A percentile compares a stretch with the other conserved stretches of the same genome.
Evolutionary conservation across 2,113 vertebrate species (phyloP).

Genomic region (Blennius ocellaris): DNA sequence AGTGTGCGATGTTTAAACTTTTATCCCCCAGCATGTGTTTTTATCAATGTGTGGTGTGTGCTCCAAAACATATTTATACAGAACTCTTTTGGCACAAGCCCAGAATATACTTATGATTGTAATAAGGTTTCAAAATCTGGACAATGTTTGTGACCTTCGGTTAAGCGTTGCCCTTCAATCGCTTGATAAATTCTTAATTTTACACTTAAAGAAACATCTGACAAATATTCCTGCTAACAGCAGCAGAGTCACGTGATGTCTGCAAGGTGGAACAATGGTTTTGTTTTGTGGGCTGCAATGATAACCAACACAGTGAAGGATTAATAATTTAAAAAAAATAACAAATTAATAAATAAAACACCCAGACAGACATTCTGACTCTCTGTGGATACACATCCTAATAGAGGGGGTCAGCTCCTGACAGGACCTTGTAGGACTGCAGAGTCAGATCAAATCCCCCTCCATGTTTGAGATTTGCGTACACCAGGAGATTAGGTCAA

Average conservation of each 20-base stretch:
- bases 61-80: background rate
- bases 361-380: conserved; percentile 18
- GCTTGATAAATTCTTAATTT: background rate
- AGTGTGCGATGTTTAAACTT: background rate
- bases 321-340: conserved; percentile 34
- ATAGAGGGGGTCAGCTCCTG: background rate
- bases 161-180: no score
- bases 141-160: no score
- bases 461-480: background rate
- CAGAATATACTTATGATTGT: no score
- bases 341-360: background rate
- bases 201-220: background rate
- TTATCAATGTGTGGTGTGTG: background rate
- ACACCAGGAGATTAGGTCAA: background rate
- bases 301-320: conserved; percentile 7
- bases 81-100: no score
- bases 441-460: background rate
- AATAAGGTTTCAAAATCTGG: no score
- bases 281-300: conserved; percentile 4
- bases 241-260: no score
- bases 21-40: background rate
- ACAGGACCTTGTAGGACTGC: background rate
- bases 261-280: no score
- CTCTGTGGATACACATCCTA: background rate
- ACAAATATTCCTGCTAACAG: background rate